Conservation (phyloP, 2,113 vertebrate species). For the Arenaria interpres region DNA sequence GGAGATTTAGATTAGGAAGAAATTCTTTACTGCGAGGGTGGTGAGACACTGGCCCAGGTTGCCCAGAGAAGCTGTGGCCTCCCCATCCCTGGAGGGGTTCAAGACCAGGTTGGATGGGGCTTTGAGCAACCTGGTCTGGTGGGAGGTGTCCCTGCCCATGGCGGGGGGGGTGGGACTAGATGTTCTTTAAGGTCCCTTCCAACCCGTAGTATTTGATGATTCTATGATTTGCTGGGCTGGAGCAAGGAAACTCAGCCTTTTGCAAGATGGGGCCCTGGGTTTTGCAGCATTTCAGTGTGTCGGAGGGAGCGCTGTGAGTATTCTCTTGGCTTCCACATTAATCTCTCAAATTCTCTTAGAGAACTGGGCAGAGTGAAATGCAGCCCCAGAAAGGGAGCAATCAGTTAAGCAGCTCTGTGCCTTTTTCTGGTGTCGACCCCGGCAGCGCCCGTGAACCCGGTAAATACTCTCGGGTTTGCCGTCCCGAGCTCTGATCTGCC, state of each 20-base stretch:
- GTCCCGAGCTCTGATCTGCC: slow-evolving; percentile 25
- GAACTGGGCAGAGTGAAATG: not conserved
- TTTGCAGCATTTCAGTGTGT: not conserved
- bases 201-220: no score
- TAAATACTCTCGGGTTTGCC: not conserved
- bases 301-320: not conserved
- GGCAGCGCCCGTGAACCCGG: not conserved
- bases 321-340: not conserved
- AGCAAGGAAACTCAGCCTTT: rapidly evolving
- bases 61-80: no score
- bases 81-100: no score
- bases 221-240: not conserved
- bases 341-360: not conserved
- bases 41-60: no score
- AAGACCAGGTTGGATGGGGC: no score
- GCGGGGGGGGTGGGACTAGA: no score
- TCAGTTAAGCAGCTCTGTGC: not conserved
- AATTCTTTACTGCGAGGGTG: no score
- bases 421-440: not conserved
- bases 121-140: no score
- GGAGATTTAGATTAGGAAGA: no score
- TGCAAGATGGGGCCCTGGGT: not conserved
- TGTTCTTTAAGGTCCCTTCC: no score
- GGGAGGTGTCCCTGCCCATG: no score
- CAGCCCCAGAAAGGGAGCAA: not conserved